phyloP scores from a whole-genome alignment of 2,888 invertebrate genomes.

The Lasioglossum calceatum region DNA sequence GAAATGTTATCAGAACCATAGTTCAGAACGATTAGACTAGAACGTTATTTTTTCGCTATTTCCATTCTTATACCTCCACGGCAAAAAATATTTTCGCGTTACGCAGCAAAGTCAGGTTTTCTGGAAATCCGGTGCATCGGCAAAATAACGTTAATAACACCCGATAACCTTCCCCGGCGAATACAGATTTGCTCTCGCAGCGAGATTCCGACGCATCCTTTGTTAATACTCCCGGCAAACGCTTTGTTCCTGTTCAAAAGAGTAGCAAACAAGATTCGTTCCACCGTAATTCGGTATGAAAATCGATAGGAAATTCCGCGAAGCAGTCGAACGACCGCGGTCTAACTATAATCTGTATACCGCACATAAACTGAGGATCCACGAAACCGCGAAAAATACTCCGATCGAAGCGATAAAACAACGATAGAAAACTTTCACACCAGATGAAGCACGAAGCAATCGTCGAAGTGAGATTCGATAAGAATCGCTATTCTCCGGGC shows the following conservation, averaged over 20 bases:
- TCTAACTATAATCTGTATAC: slow-evolving; percentile 39
- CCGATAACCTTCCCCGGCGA: slow-evolving; percentile 39
- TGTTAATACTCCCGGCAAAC: slow-evolving; percentile 29
- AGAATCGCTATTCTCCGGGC: slow-evolving; percentile 25
- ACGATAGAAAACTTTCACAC: slow-evolving; percentile 41
- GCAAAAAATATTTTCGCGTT: neutral
- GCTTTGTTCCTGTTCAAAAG: slow-evolving; percentile 51
- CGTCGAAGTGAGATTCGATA: slow-evolving; percentile 49
- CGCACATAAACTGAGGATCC: slow-evolving; percentile 2
- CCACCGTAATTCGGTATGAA: slow-evolving; percentile 33
- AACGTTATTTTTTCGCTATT: neutral
- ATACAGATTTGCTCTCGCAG: slow-evolving; percentile 34
- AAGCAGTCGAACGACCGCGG: neutral
- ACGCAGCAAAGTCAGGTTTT: neutral
- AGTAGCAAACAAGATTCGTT: slow-evolving; percentile 49
- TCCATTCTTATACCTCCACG: neutral
- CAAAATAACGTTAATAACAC: slow-evolving; percentile 47
- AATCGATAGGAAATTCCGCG: slow-evolving; percentile 47
- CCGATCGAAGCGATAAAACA: slow-evolving; percentile 42
- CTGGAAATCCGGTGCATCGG: neutral
- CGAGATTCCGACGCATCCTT: slow-evolving; percentile 32
- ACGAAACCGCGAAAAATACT: slow-evolving; percentile 35
- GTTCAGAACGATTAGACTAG: neutral
- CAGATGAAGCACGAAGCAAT: slow-evolving; percentile 49
- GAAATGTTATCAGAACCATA: neutral